phyloP scores from a whole-genome alignment of 2,888 invertebrate species.

The Caenorhabditis sp. region DNA sequence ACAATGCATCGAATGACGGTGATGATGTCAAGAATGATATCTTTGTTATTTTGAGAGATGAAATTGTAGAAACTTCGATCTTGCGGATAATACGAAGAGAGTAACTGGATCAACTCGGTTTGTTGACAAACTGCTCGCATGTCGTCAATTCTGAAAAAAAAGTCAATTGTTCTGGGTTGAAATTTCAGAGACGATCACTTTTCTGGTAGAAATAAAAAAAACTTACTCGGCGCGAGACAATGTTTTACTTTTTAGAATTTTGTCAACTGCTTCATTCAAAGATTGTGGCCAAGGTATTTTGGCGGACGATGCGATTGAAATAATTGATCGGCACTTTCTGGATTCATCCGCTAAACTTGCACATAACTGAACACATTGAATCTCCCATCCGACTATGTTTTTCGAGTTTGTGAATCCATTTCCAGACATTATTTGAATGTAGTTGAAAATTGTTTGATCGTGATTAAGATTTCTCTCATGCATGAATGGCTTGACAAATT shows the following conservation, averaged over 20 bases:
- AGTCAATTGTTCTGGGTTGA: not conserved
- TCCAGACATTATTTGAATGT: conserved; percentile 47
- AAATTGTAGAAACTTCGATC: conserved; percentile 19
- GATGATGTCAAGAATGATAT: conserved; percentile 10
- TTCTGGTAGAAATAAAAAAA: not conserved
- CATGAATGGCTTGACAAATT: conserved; percentile 58
- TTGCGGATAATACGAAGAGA: conserved; percentile 30
- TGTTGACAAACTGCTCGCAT: conserved; percentile 45
- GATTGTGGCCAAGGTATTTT: conserved; percentile 53
- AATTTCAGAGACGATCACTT: not conserved
- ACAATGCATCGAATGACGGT: conserved; percentile 29
- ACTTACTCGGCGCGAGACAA: conserved; percentile 13
- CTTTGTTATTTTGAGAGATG: conserved; percentile 6
- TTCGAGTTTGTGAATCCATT: not conserved
- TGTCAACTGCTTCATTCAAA: conserved; percentile 45
- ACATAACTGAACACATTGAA: conserved; percentile 52
- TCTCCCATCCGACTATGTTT: conserved; percentile 46
- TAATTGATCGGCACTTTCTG: conserved; percentile 50
- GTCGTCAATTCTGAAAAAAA: conserved; percentile 36
- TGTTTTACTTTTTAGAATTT: conserved; percentile 19
- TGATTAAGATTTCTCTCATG: conserved; percentile 50
- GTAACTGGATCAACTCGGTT: conserved; percentile 49
- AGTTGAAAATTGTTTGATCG: conserved; percentile 53
- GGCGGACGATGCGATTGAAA: conserved; percentile 50
- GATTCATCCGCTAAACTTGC: conserved; percentile 48